Conservation (phyloP, 2,113 vertebrate genomes). For the Percopsis transmontana region DNA sequence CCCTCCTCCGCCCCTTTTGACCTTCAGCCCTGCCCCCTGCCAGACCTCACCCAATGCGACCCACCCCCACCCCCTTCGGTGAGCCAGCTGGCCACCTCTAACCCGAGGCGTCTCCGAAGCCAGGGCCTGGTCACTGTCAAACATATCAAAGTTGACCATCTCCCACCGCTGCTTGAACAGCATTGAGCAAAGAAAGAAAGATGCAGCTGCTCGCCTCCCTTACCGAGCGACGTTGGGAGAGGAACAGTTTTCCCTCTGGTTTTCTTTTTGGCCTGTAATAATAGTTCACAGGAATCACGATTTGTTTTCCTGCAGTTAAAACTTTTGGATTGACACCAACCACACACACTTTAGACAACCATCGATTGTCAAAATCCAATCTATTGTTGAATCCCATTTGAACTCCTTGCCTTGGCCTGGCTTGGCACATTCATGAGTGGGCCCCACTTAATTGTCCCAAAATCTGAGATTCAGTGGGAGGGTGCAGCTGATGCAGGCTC, state of each 20-base stretch:
- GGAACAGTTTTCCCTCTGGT: constrained; percentile 24
- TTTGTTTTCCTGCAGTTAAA: too few species aligned
- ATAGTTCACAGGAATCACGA: too few species aligned
- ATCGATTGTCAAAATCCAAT: too few species aligned
- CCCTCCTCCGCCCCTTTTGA: constrained; percentile 61
- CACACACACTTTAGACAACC: too few species aligned
- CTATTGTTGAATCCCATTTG: too few species aligned
- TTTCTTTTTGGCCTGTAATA: constrained; percentile 15
- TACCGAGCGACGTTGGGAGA: constrained; percentile 9
- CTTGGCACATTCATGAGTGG: too few species aligned
- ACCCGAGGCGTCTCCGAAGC: constrained; percentile 48
- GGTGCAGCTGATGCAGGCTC: too few species aligned
- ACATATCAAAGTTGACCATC: constrained; percentile 39
- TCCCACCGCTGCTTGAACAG: constrained; percentile 8
- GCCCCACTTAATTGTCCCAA: too few species aligned
- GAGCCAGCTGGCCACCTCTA: constrained; percentile 73
- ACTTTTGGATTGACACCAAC: too few species aligned
- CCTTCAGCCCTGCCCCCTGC: constrained; percentile 59
- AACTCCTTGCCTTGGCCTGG: too few species aligned
- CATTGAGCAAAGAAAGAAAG: constrained; percentile 2
- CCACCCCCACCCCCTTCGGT: constrained; percentile 29
- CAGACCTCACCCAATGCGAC: constrained; percentile 55
- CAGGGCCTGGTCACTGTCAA: constrained; percentile 59
- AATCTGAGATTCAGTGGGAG: too few species aligned
- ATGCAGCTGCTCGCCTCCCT: constrained; percentile 45